Evolutionary conservation across 2,888 invertebrate genomes (phyloP).

Genomic region (Capitulum mitella): DNA sequence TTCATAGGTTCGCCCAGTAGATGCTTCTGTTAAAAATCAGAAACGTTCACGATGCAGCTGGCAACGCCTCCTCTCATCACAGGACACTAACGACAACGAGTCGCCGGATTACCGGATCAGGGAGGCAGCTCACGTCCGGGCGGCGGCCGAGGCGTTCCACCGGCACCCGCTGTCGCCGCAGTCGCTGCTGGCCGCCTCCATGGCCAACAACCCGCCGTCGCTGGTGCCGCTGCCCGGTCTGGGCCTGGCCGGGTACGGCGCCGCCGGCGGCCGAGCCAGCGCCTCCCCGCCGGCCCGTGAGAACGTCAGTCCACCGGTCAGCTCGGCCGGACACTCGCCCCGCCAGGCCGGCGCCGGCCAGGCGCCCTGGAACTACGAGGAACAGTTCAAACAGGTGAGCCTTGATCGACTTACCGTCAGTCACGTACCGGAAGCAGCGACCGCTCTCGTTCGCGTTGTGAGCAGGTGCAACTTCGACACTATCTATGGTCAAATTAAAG

Average conservation of each 20-base stretch:
- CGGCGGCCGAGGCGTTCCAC: not conserved
- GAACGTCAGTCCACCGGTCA: not conserved
- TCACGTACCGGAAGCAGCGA: too few species aligned
- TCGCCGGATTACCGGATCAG: not conserved
- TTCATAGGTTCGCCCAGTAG: too few species aligned
- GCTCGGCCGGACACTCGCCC: slow-evolving; percentile 4
- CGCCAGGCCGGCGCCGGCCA: too few species aligned
- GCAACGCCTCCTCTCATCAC: not conserved
- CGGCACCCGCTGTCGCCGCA: slow-evolving; percentile 14
- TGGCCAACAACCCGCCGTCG: slow-evolving; percentile 9
- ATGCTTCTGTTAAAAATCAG: too few species aligned
- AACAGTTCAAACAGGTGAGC: slow-evolving; percentile 22
- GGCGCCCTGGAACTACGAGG: slow-evolving; percentile 22
- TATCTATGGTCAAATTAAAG: too few species aligned
- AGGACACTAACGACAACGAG: not conserved
- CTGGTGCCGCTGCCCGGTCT: not conserved
- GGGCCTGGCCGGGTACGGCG: not conserved
- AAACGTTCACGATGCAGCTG: too few species aligned
- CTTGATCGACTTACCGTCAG: too few species aligned
- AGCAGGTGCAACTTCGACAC: too few species aligned
- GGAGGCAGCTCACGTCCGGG: not conserved
- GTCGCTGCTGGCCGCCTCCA: slow-evolving; percentile 22
- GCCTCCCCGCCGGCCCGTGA: not conserved
- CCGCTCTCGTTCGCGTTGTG: too few species aligned
- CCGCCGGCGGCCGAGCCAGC: not conserved